Conservation (phyloP, 2,888 invertebrate species). For the Lepidochrysops patricia region DNA sequence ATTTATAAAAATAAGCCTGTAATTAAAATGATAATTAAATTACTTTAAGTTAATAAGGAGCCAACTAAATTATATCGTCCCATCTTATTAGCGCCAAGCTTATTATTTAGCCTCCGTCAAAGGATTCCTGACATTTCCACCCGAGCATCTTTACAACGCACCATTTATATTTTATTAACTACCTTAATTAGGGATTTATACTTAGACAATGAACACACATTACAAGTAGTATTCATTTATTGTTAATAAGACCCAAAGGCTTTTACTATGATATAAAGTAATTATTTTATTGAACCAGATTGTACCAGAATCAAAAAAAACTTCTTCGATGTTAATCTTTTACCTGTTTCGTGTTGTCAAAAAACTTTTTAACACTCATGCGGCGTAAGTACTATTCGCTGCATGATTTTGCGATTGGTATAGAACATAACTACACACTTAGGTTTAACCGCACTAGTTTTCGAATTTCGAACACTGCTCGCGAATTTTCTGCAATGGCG, state of each 20-base stretch:
- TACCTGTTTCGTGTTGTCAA: not conserved
- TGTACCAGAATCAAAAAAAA: too few relatives aligned
- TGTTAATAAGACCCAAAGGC: too few relatives aligned
- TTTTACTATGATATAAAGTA: too few relatives aligned
- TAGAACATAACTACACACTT: too few relatives aligned
- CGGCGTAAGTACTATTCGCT: too few relatives aligned
- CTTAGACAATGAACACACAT: slow-evolving; percentile 41
- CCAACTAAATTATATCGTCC: slow-evolving; percentile 12
- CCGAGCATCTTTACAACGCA: slow-evolving; percentile 63
- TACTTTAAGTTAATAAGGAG: not conserved
- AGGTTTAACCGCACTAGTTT: too few relatives aligned
- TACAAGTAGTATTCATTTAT: slow-evolving; percentile 22
- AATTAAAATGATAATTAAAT: not conserved
- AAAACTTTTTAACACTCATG: not conserved
- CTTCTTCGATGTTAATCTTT: not conserved
- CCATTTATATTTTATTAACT: slow-evolving; percentile 58
- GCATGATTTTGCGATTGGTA: too few relatives aligned
- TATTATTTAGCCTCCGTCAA: slow-evolving; percentile 63
- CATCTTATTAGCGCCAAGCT: slow-evolving; percentile 14
- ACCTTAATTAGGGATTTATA: slow-evolving; percentile 50
- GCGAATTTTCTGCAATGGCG: too few relatives aligned
- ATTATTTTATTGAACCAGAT: too few relatives aligned
- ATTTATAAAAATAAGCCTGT: too few relatives aligned
- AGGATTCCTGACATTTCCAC: slow-evolving; percentile 67
- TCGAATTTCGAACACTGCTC: too few relatives aligned